Base-by-base conservation (phyloP, 2,797 vertebrate genomes). In the Chrosomus eos region DNA sequence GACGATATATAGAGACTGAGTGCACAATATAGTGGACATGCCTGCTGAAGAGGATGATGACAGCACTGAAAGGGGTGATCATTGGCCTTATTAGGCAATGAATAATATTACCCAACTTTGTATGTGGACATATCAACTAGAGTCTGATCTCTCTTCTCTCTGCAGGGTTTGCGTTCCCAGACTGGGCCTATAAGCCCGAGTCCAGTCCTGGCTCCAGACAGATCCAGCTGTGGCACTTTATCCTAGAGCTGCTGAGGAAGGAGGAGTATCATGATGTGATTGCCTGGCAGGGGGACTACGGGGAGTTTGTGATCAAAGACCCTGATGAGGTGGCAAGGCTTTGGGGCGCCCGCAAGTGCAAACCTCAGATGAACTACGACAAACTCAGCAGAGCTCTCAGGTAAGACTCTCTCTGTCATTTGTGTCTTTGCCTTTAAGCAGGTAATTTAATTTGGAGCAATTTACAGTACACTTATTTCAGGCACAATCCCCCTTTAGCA, bases 151-250 rank as follows among this genome's bases (percentile, higher is more conserved):
- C 21, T n/a, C 7, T 58, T 68, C 23, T 31, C 23, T 18, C 77
- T 81, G 31, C 91, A 97, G 97, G 97, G 86, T 96, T 96, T 4
- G 95, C 97, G 89, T 98, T 97, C 91, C 97, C 97, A 6, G 97
- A 97, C 80, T 97, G 97, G 97, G 97, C 97, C 77, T 98, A 97
- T 92, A 98, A 98, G 89, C 96, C 97, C 0, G 97, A 98, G 93
- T 97, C 97, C 0, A 97, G 96, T 87, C 97, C 97, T 0, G 97
- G 97, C 72, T 97, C 97, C 2, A 91, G 97, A 86, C 97, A 98
- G 92, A 97, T 98, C 93, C 97, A 98, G 93, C 94, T 98, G 87
- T 98, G 97, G 97, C 97, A 98, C 92, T 98, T 97, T 88, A 97
- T 98, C 90, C 92, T 98, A 91, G 97, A 98, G 93, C 94, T 98